A percentile compares a stretch with the other conserved stretches of the same genome.
Evolutionary conservation across 2,113 vertebrate species (phyloP).

Genomic region (Xiphophorus couchianus): DNA sequence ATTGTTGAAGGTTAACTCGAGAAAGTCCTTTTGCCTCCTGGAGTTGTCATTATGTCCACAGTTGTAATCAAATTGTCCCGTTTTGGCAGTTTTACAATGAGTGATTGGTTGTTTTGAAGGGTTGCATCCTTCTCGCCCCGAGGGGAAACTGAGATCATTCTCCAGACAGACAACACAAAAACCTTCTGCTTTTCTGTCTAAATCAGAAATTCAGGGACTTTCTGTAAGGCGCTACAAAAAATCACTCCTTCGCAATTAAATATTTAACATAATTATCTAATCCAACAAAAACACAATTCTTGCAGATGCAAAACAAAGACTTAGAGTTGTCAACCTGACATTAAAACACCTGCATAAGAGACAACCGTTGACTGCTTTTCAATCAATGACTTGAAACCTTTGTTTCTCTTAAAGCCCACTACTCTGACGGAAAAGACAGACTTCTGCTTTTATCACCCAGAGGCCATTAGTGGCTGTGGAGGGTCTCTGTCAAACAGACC

Average conservation of each 20-base stretch:
- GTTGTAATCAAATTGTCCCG: neutral
- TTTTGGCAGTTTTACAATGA: neutral
- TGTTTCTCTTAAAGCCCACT: constrained; percentile 29
- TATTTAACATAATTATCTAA: neutral
- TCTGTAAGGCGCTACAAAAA: neutral
- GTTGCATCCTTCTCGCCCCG: neutral
- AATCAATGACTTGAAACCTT: constrained; percentile 29
- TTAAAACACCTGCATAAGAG: neutral
- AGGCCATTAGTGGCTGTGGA: constrained; percentile 53
- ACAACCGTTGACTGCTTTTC: constrained; percentile 18
- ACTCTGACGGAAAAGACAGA: constrained; percentile 11
- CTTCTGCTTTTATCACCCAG: constrained; percentile 54
- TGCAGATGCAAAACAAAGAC: neutral
- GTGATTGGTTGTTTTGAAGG: neutral
- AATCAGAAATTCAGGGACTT: neutral
- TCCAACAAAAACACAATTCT: neutral
- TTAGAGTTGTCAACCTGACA: neutral
- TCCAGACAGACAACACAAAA: neutral
- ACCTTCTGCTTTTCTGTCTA: neutral
- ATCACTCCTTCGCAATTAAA: neutral
- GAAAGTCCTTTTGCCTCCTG: neutral
- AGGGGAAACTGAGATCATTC: neutral
- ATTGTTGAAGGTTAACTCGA: neutral
- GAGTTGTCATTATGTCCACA: neutral
- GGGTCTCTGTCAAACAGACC: constrained; percentile 67